Percentiles rank a stretch among this genome's conserved stretches.
These are phyloP conservation scores for Pogonognathellus flavescens DNA, from an alignment of 1,140 invertebrate species.

Conservation along the genomic window DNA sequence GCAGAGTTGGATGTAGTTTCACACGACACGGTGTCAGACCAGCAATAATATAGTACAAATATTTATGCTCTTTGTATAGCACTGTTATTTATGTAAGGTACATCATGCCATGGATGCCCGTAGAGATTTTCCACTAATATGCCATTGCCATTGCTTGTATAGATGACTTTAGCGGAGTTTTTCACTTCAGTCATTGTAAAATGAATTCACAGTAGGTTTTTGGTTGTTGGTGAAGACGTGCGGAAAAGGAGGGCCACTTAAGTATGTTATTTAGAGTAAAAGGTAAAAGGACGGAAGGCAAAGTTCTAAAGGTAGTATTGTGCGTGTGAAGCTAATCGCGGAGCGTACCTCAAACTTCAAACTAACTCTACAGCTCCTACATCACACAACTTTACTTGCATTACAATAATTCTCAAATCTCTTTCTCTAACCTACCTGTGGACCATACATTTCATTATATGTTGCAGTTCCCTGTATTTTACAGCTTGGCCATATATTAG, in stretches of 20 bases:
- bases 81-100: background rate
- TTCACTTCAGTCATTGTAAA: background rate
- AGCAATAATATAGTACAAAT: background rate
- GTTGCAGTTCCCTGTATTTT: too few species aligned
- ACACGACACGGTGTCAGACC: slow-evolving; percentile 56
- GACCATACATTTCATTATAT: background rate
- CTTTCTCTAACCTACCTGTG: background rate
- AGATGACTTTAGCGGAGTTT: background rate
- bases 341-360: background rate
- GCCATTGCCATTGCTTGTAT: background rate
- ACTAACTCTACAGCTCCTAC: background rate
- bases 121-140: background rate
- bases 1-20: slow-evolving; percentile 49
- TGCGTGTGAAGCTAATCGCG: slow-evolving; percentile 21
- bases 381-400: background rate
- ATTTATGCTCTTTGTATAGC: background rate
- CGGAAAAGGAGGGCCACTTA: slow-evolving; percentile 57
- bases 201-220: background rate
- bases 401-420: background rate
- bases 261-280: slow-evolving; percentile 58
- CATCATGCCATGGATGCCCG: background rate
- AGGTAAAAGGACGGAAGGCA: slow-evolving; percentile 54
- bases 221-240: slow-evolving; percentile 33
- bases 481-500: too few species aligned
- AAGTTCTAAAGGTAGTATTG: background rate